Base-by-base conservation (phyloP, 1,140 invertebrate species). In the Oryctes rhinoceros region DNA sequence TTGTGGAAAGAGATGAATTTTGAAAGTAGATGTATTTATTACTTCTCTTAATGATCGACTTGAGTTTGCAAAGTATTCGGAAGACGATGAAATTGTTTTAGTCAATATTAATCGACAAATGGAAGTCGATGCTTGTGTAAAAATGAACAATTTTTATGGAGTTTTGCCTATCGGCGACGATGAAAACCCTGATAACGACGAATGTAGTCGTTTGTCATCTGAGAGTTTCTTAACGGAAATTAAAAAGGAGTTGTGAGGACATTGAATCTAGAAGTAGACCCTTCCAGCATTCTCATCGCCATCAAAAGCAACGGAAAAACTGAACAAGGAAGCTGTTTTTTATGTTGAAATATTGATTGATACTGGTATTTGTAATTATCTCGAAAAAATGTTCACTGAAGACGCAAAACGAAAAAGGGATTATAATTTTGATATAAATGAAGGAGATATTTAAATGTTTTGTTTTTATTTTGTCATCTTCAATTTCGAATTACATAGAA, bases 1-100 rank as follows among this genome's bases (percentile, higher is more conserved):
- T 82, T n/a, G 80, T 80, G 1, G 81, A 82, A 79, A 59, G 71
- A 76, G 81, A 81, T 30, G 79, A 81, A 3, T 82, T 82, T 78
- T 80, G 79, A 48, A 71, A 6, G 81, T 77, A 4, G 80, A 82
- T 78, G 37, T 82, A 6, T 82, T 75, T 65, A 82, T 82, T 53
- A 79, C 77, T 15, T 78, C 77, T 15, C 81, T 79, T 9, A 39
- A 79, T 77, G 80, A 82, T 79, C 78, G 77, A 18, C 4, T 67
- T 13, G 78, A 80, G 1, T 65, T 47, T 35, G 81, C 53, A 78
- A 77, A 81, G 47, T 79, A 82, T 81, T 78, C 76, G 37, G 81
- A 77, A 4, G 81, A 82, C 75, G 80, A 81, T 49, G 74, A 44
- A 76, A 76, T 11, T 76, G n/a, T 81, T 76, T 44, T 81, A 35